These are phyloP conservation scores for Microcaecilia unicolor DNA, from an alignment of 2,797 vertebrate genomes.

Conservation along the genomic window DNA sequence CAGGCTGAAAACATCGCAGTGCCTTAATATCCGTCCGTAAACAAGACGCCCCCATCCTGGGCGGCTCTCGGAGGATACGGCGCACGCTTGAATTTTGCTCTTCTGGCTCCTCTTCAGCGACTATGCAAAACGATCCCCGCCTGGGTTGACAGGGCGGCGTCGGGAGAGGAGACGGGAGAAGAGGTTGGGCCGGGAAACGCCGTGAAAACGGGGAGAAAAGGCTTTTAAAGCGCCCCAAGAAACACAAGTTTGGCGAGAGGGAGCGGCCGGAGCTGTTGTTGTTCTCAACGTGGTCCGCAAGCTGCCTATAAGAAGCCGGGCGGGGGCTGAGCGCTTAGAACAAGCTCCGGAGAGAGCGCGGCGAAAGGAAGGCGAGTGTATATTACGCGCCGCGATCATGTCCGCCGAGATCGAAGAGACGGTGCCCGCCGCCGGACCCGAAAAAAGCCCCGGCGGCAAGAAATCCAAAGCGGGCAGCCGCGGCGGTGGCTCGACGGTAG, in stretches of 20 bases:
- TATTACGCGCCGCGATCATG: too few species aligned
- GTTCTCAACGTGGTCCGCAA: slow-evolving; percentile 75
- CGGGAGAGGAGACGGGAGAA: not conserved
- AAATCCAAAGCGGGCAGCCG: slow-evolving; percentile 17
- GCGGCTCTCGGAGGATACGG: slow-evolving; percentile 14
- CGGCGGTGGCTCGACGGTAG: slow-evolving; percentile 18
- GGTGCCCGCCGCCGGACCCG: slow-evolving; percentile 31
- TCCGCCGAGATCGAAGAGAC: slow-evolving; percentile 54
- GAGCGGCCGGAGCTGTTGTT: slow-evolving; percentile 56
- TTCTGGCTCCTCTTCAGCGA: not conserved
- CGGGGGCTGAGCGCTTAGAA: too few species aligned
- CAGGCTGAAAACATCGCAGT: too few species aligned
- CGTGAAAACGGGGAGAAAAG: slow-evolving; percentile 1
- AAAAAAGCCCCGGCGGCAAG: slow-evolving; percentile 18
- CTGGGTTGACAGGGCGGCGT: too few species aligned
- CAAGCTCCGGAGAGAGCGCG: too few species aligned
- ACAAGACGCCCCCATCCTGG: slow-evolving; percentile 43
- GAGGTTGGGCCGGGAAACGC: not conserved
- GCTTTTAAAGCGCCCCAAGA: slow-evolving; percentile 38
- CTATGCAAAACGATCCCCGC: not conserved
- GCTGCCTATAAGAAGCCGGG: slow-evolving; percentile 45
- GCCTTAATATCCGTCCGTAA: not conserved
- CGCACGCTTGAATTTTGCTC: slow-evolving; percentile 21
- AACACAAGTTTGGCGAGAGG: slow-evolving; percentile 57
- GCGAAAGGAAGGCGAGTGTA: too few species aligned